Percentiles rank a stretch among this genome's conserved stretches.
Conservation (phyloP, 2,888 invertebrate species). For the Diabrotica balteata region DNA sequence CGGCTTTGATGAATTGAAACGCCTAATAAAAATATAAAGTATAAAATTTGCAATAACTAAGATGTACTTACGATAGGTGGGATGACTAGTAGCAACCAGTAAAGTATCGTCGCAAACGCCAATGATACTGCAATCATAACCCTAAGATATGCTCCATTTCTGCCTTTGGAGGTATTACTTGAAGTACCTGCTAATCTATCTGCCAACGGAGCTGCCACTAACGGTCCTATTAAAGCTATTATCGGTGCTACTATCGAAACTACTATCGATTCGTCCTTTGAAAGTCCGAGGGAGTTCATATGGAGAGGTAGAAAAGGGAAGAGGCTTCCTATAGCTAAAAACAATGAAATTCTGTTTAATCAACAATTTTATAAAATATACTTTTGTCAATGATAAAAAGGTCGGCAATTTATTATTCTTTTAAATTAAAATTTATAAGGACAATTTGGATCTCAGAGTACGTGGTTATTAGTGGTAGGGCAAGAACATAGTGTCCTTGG, state of each 20-base stretch:
- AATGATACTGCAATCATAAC: conserved; percentile 73
- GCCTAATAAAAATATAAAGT: no score
- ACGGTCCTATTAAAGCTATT: conserved; percentile 79
- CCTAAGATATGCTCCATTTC: conserved; percentile 71
- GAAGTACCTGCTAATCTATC: conserved; percentile 70
- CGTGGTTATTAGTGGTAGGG: no score
- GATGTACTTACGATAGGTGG: conserved; percentile 68
- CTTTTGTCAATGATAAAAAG: no score
- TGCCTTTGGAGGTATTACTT: conserved; percentile 53
- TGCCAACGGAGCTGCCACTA: conserved; percentile 78
- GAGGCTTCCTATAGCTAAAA: conserved; percentile 79
- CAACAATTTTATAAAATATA: no score
- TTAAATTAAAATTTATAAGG: no score
- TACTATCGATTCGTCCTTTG: conserved; percentile 75
- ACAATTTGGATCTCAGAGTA: no score
- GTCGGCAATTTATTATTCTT: no score
- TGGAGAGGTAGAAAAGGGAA: conserved; percentile 83
- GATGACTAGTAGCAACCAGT: conserved; percentile 71
- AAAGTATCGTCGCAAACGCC: conserved; percentile 73
- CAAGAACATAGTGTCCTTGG: no score
- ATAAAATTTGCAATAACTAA: no score
- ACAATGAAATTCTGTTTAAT: no score
- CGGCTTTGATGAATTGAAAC: no score
- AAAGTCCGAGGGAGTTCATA: conserved; percentile 77
- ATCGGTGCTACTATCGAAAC: conserved; percentile 83